Evolutionary conservation across 2,113 vertebrate species (phyloP).

Genomic region (Lathamus discolor): DNA sequence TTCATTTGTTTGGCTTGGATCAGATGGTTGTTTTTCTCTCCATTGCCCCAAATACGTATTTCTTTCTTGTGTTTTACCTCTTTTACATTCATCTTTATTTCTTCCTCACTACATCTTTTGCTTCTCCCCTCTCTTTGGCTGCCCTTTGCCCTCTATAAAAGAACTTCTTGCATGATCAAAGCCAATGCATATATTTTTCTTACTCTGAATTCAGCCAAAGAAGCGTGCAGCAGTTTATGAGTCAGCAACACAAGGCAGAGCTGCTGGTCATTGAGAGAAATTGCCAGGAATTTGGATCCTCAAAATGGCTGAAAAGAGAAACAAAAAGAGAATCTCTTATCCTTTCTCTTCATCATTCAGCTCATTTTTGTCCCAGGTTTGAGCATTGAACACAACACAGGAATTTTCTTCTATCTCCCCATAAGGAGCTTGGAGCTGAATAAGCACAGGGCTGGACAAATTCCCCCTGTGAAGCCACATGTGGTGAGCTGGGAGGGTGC

Average conservation of each 20-base stretch:
- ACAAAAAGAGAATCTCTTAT: neutral
- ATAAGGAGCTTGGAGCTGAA: neutral
- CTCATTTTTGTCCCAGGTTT: neutral
- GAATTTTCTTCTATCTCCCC: neutral
- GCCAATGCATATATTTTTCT: neutral
- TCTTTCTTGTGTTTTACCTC: neutral
- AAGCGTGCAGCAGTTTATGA: conserved; percentile 24
- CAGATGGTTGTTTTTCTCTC: neutral
- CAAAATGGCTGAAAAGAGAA: neutral
- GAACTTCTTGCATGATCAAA: neutral
- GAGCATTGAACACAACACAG: neutral
- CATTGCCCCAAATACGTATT: neutral
- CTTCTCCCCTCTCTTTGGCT: neutral
- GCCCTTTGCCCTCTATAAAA: neutral
- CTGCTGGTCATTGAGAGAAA: neutral
- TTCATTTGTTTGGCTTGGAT: neutral
- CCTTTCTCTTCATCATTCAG: neutral
- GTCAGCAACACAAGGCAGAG: neutral
- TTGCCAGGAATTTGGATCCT: neutral
- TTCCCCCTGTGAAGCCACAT: neutral
- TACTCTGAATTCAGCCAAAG: neutral
- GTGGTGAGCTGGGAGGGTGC: neutral
- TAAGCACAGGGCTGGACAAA: neutral
- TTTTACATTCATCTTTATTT: neutral
- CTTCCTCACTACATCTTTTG: neutral